Conservation (phyloP, 2,113 vertebrate genomes). For the Tringa solitaria region DNA sequence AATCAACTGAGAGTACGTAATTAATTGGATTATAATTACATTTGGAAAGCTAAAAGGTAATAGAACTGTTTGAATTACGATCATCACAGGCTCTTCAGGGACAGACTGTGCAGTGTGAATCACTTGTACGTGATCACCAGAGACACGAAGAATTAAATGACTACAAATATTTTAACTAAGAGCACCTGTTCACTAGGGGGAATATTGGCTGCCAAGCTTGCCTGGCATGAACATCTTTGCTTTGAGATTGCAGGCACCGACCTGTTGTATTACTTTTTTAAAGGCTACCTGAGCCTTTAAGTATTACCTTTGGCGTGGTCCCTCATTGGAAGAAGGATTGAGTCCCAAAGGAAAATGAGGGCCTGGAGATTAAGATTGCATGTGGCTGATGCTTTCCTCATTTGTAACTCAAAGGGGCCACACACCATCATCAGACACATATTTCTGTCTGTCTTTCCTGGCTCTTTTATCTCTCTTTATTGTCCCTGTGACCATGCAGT, state of each 20-base stretch:
- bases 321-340: neutral
- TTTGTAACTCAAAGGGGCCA: neutral
- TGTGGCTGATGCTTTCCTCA: neutral
- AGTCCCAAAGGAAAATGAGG: neutral
- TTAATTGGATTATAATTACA: conserved; percentile 73
- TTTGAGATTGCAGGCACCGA: neutral
- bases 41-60: conserved; percentile 62
- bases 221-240: neutral
- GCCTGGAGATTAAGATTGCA: neutral
- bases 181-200: conserved; percentile 9
- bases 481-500: neutral
- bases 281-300: neutral
- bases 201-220: neutral
- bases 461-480: neutral
- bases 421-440: neutral
- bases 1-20: conserved; percentile 61
- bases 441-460: neutral
- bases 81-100: conserved; percentile 49
- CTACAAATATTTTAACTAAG: conserved; percentile 56
- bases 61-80: conserved; percentile 63
- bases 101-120: conserved; percentile 34
- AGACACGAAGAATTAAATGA: conserved; percentile 47
- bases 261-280: neutral
- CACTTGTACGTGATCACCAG: conserved; percentile 34
- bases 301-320: neutral